Evolutionary conservation across 2,113 vertebrate genomes (phyloP).

Genomic region (Sinocyclocheilus anshuiensis): DNA sequence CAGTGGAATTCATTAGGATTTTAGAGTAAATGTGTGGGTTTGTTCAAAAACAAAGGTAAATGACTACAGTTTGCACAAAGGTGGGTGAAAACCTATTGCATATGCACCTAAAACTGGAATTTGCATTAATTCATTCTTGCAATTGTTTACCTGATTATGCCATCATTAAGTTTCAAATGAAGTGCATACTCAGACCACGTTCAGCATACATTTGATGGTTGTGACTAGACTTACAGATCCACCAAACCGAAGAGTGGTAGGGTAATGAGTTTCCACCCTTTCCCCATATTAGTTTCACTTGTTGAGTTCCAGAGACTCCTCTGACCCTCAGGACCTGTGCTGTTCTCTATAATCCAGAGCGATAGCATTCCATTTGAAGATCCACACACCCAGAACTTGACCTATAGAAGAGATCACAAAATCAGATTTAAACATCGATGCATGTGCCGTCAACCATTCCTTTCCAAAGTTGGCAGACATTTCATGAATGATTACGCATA

Average conservation of each 20-base stretch:
- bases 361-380: slow-evolving; percentile 82
- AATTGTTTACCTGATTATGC: neutral
- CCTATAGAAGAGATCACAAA: slow-evolving; percentile 70
- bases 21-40: slow-evolving; percentile 54
- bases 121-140: slow-evolving; percentile 49
- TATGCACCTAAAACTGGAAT: slow-evolving; percentile 44
- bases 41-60: slow-evolving; percentile 58
- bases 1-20: slow-evolving; percentile 69
- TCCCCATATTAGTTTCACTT: slow-evolving; percentile 69
- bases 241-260: slow-evolving; percentile 83
- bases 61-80: slow-evolving; percentile 10
- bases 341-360: slow-evolving; percentile 86
- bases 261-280: slow-evolving; percentile 83
- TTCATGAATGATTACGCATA: neutral
- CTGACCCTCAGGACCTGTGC: slow-evolving; percentile 83
- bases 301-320: slow-evolving; percentile 81
- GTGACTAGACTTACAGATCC: slow-evolving; percentile 81
- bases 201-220: neutral
- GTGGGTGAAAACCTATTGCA: neutral
- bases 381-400: slow-evolving; percentile 88
- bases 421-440: neutral
- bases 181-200: neutral
- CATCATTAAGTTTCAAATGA: neutral
- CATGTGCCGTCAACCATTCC: neutral
- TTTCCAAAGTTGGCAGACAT: neutral